Percentiles rank a stretch among this genome's conserved stretches.
These are phyloP conservation scores for Bombus sibiricus DNA, from an alignment of 1,140 invertebrate species.

Conservation along the genomic window DNA sequence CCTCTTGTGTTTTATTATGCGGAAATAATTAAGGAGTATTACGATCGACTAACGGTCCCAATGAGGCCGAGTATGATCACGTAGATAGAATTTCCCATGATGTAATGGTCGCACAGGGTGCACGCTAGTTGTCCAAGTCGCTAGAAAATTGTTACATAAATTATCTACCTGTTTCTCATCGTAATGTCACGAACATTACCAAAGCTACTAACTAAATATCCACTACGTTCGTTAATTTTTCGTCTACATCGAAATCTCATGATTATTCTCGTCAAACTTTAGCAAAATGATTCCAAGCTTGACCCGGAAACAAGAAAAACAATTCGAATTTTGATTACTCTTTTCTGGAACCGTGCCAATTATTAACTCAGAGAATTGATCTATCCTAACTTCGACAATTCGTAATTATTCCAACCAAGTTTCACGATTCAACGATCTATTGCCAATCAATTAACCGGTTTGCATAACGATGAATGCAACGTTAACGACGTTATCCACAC, in stretches of 20 bases:
- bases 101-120: slow-evolving; percentile 74
- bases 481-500: background rate
- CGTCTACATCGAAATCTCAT: slow-evolving; percentile 66
- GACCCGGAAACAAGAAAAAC: background rate
- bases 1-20: slow-evolving; percentile 13
- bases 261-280: slow-evolving; percentile 16
- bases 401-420: background rate
- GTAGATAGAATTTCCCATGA: slow-evolving; percentile 77
- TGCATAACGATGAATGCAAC: background rate
- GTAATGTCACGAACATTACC: background rate
- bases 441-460: background rate
- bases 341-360: background rate
- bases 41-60: slow-evolving; percentile 81
- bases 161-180: background rate
- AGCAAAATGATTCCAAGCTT: background rate
- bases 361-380: background rate
- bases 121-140: slow-evolving; percentile 71
- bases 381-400: background rate
- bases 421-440: background rate
- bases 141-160: slow-evolving; percentile 63
- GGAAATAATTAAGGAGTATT: slow-evolving; percentile 67
- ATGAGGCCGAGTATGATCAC: slow-evolving; percentile 78
- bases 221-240: slow-evolving; percentile 43
- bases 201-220: slow-evolving; percentile 51
- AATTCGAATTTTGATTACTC: background rate